Conservation (phyloP, 2,113 vertebrate genomes). For the Ceratotherium simum region DNA sequence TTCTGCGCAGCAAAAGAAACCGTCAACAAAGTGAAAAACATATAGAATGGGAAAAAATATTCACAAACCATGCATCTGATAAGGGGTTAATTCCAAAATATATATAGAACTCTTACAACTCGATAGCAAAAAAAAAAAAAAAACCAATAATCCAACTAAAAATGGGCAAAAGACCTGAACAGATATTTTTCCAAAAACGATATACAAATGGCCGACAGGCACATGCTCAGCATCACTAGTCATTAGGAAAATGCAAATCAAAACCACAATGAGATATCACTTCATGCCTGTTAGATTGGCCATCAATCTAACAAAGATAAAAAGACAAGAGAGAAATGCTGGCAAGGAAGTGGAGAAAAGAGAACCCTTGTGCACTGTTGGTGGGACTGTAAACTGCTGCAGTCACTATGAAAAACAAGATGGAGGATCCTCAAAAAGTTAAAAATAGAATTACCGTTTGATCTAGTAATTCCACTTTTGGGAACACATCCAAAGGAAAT, state of each 20-base stretch:
- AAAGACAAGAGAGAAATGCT: neutral
- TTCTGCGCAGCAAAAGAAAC: neutral
- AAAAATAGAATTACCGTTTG: neutral
- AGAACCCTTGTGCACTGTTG: neutral
- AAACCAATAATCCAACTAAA: neutral
- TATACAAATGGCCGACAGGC: neutral
- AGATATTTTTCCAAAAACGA: neutral
- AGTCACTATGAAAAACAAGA: neutral
- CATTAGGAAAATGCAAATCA: neutral
- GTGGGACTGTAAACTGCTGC: neutral
- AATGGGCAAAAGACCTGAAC: neutral
- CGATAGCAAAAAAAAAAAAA: neutral
- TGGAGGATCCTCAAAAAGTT: neutral
- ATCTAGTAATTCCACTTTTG: neutral
- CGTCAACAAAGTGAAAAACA: neutral
- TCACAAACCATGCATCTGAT: neutral
- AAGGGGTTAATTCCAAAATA: neutral
- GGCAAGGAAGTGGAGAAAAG: neutral
- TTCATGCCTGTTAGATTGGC: neutral
- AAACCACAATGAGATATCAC: neutral
- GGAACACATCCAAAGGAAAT: neutral
- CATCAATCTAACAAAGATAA: neutral
- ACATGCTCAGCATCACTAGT: neutral
- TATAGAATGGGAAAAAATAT: neutral
- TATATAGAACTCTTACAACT: neutral